These are phyloP conservation scores for Mactromeris polynyma DNA, from an alignment of 2,888 invertebrate species.

Conservation along the genomic window DNA sequence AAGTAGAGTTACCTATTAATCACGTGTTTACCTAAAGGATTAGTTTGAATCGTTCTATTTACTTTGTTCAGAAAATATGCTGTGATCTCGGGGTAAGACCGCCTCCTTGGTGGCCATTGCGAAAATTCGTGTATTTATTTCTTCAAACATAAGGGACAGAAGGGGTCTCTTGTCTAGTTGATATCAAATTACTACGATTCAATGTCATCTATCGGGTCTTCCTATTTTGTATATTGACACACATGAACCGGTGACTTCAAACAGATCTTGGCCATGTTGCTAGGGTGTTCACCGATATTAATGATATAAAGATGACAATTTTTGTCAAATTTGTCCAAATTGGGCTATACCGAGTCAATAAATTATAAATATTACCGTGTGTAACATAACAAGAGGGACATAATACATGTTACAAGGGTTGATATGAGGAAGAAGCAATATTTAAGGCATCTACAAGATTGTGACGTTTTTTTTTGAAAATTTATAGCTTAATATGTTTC, in stretches of 20 bases:
- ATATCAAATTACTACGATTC: background rate
- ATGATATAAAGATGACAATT: background rate
- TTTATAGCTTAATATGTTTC: too few relatives aligned
- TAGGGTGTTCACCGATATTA: background rate
- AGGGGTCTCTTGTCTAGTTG: constrained; percentile 4
- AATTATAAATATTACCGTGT: background rate
- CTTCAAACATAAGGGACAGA: constrained; percentile 32
- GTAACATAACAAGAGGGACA: background rate
- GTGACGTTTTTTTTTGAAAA: too few relatives aligned
- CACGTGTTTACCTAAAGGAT: constrained; percentile 27
- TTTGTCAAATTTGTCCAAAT: background rate
- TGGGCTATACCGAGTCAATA: background rate
- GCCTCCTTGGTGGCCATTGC: constrained; percentile 26
- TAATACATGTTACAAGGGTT: background rate
- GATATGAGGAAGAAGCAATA: background rate
- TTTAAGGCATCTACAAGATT: too few relatives aligned
- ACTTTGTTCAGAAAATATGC: constrained; percentile 45
- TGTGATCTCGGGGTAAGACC: constrained; percentile 49
- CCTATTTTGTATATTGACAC: background rate
- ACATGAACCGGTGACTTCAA: constrained; percentile 9
- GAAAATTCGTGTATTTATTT: background rate
- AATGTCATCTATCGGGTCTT: background rate
- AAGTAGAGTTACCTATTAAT: constrained; percentile 41
- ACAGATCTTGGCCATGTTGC: background rate
- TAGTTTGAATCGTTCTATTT: constrained; percentile 39